Percentiles rank a stretch among this genome's conserved stretches.
phyloP scores from a whole-genome alignment of 2,888 invertebrate genomes.

The Euproctis similis region DNA sequence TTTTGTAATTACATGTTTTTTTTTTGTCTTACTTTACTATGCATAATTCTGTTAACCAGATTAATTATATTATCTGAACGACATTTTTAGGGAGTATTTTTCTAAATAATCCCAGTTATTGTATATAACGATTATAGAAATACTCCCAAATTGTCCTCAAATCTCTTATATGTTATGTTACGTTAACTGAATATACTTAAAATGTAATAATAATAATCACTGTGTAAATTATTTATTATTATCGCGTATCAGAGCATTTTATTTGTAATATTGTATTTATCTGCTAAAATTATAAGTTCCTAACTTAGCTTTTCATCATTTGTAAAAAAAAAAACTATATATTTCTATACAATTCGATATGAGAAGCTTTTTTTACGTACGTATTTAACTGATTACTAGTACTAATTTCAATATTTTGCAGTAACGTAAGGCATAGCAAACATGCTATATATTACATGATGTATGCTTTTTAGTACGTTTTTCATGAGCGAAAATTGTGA shows the following conservation, averaged over 20 bases:
- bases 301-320: constrained; percentile 72
- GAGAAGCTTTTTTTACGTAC: no score
- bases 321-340: no score
- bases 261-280: constrained; percentile 62
- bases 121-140: constrained; percentile 40
- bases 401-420: no score
- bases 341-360: no score
- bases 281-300: constrained; percentile 71
- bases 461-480: no score
- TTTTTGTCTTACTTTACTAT: no score
- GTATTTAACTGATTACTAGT: no score
- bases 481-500: no score
- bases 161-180: constrained; percentile 39
- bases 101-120: constrained; percentile 25
- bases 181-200: no score
- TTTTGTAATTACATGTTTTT: constrained; percentile 51
- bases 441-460: no score
- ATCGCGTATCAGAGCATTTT: constrained; percentile 50
- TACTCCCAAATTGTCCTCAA: constrained; percentile 55
- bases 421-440: no score
- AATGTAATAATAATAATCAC: no score
- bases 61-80: constrained; percentile 42
- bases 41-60: constrained; percentile 63
- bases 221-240: constrained; percentile 71
- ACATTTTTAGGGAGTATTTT: constrained; percentile 64